Conservation (phyloP, 2,888 invertebrate species). For the Thera obeliscata region DNA sequence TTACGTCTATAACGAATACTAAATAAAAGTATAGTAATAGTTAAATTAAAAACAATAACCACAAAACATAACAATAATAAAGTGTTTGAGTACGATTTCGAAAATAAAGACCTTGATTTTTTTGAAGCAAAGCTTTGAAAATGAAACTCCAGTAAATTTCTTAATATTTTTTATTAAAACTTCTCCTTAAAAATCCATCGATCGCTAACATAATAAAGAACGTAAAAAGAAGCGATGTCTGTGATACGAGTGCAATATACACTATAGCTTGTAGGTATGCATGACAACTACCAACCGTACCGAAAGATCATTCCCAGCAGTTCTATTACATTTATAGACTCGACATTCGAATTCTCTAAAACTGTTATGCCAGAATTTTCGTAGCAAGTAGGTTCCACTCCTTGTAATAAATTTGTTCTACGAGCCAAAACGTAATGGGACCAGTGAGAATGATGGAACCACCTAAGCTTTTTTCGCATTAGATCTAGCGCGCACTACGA, state of each 20-base stretch:
- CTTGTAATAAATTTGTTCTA: neutral
- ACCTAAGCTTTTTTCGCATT: conserved; percentile 2
- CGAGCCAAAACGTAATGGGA: neutral
- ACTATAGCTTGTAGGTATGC: conserved; percentile 28
- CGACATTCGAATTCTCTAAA: neutral
- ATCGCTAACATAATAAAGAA: conserved; percentile 81
- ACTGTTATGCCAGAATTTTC: neutral
- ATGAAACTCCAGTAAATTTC: conserved; percentile 63
- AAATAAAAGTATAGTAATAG: no score
- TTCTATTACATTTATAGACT: conserved; percentile 20
- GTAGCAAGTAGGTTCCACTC: neutral
- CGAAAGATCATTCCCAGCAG: conserved; percentile 29
- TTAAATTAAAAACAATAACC: no score
- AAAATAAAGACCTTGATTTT: no score
- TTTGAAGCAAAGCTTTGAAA: conserved; percentile 30
- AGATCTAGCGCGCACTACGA: conserved; percentile 6
- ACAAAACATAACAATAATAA: no score
- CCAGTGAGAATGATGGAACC: neutral
- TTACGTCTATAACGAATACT: no score
- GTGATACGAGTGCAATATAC: conserved; percentile 51
- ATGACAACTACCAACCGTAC: conserved; percentile 58
- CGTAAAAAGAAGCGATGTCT: conserved; percentile 77
- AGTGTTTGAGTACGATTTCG: no score
- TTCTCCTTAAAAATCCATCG: conserved; percentile 84
- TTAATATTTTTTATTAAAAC: conserved; percentile 82